Conservation (phyloP, 2,888 invertebrate species). For the Aphidius colemani region DNA sequence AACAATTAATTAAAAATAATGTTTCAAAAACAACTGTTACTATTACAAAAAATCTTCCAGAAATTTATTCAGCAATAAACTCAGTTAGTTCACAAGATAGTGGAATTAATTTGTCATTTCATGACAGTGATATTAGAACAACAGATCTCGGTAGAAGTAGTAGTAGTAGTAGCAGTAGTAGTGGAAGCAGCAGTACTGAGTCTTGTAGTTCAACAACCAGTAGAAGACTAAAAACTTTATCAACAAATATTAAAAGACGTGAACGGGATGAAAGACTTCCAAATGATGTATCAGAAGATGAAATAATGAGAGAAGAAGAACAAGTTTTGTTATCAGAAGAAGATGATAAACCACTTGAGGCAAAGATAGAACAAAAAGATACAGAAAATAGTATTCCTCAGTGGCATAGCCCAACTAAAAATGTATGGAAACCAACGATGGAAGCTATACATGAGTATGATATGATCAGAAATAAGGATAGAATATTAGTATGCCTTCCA, state of each 20-base stretch:
- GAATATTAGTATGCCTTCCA: conserved; percentile 82
- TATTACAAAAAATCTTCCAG: conserved; percentile 60
- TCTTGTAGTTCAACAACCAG: conserved; percentile 43
- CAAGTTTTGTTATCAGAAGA: conserved; percentile 28
- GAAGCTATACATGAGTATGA: conserved; percentile 82
- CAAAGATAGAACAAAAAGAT: conserved; percentile 35
- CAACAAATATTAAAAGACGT: conserved; percentile 34
- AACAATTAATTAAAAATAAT: conserved; percentile 29
- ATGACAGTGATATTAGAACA: conserved; percentile 68
- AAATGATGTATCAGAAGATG: conserved; percentile 55
- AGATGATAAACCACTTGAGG: conserved; percentile 25
- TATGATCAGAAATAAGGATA: conserved; percentile 84
- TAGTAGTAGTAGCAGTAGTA: conserved; percentile 39
- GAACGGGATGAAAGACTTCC: conserved; percentile 37
- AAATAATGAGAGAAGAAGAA: conserved; percentile 46
- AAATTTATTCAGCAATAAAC: conserved; percentile 70
- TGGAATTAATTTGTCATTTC: conserved; percentile 76
- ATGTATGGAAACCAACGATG: conserved; percentile 79
- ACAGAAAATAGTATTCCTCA: conserved; percentile 55
- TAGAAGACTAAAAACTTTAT: conserved; percentile 39
- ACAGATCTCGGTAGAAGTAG: conserved; percentile 45
- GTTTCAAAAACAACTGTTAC: conserved; percentile 57
- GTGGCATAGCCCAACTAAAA: conserved; percentile 80
- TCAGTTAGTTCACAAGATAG: conserved; percentile 79
- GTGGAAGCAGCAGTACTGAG: conserved; percentile 44